Base-by-base conservation (phyloP, 2,888 invertebrate genomes). In the Drosophila glabriapex region DNA sequence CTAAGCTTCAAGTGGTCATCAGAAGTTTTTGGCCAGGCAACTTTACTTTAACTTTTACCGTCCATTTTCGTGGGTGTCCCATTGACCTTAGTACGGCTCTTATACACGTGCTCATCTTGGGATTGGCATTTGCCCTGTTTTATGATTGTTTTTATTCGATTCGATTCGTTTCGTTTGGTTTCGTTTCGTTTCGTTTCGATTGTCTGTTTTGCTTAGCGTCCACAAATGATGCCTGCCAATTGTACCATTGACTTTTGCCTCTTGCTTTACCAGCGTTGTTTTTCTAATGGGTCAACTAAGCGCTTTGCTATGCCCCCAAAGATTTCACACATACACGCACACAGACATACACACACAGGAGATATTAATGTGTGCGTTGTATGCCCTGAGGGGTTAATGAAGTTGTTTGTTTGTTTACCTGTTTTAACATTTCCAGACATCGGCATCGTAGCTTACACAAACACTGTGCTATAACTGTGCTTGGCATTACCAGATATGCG, bases 371-470 rank as follows among this genome's bases (percentile, higher is more conserved):
- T 35, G n/a, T 76, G 68, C 58, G 53, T 52, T 70, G 68, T 73
- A 76, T 80, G 80, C 84, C 86, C 80, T 80, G 58, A 72, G 78
- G 83, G 89, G 84, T 84, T 84, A 89, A 86, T 90, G 80, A 86
- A 91, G 86, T 86, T 90, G 82, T 90, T 85, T 81, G 78, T 83
- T 84, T 83, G 84, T 78, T 82, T 82, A 78, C 72, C 74, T 79
- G 72, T 73, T 66, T 55, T 64, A 60, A 71, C 69, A 76, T 74
- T 73, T 62, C 50, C 62, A 72, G 62, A 62, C 50, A 52, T 53
- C 64, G 49, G 46, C 58, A 61, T 75, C 50, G 56, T 61, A 37
- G 39, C 75, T 37, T 53, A 59, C 53, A 62, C 52, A 62, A 56
- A 71, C 39, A 16, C 54, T 52, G 2, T 33, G 16, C 28, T 55